phyloP scores from a whole-genome alignment of 2,797 vertebrate genomes.

The Sparus aurata region DNA sequence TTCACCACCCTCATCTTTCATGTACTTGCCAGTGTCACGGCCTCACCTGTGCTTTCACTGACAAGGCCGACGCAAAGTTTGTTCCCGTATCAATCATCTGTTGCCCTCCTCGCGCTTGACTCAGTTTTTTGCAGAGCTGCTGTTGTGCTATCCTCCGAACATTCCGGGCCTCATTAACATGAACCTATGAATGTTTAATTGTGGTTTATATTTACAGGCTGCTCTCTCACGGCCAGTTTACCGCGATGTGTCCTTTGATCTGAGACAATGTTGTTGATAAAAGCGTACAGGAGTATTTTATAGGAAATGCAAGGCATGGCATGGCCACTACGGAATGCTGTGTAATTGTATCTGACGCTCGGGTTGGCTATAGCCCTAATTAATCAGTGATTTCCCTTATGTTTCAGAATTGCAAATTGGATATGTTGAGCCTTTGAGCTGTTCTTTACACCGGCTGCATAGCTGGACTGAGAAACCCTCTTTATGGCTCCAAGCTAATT shows the following conservation, averaged over 20 bases:
- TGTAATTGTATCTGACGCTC: constrained; percentile 63
- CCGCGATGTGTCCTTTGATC: constrained; percentile 54
- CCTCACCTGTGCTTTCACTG: constrained; percentile 33
- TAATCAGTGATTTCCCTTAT: constrained; percentile 75
- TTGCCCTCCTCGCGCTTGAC: neutral
- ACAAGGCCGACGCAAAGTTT: constrained; percentile 17
- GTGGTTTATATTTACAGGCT: constrained; percentile 48
- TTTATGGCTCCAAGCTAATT: constrained; percentile 76
- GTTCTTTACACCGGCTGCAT: constrained; percentile 65
- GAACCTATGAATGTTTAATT: constrained; percentile 59
- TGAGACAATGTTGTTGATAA: constrained; percentile 32
- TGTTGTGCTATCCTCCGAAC: constrained; percentile 3
- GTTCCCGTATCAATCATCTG: constrained; percentile 39
- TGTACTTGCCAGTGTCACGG: constrained; percentile 30
- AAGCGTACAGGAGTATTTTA: constrained; percentile 34
- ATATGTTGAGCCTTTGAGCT: constrained; percentile 73
- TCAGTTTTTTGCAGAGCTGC: neutral
- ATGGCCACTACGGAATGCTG: constrained; percentile 26
- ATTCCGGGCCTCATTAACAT: constrained; percentile 52
- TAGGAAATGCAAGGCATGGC: neutral
- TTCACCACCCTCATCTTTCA: constrained; percentile 43
- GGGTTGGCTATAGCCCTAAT: constrained; percentile 65
- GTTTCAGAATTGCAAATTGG: constrained; percentile 76
- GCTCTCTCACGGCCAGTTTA: constrained; percentile 21
- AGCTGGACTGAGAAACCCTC: constrained; percentile 62